Evolutionary conservation across 2,888 invertebrate species (phyloP).

Genomic region (Anoncus sp.): DNA sequence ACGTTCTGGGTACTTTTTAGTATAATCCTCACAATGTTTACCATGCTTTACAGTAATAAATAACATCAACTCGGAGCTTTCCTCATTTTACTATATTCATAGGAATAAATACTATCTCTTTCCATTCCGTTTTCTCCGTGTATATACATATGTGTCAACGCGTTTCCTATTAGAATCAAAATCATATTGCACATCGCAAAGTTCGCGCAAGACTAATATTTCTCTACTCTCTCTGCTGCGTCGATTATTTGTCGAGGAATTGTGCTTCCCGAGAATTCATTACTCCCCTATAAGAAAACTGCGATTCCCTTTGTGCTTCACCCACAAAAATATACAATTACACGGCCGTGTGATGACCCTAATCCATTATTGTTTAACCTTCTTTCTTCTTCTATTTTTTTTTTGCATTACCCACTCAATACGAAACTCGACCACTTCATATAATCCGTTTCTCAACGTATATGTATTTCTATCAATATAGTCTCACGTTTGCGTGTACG

Average conservation of each 20-base stretch:
- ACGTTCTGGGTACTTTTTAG: no score
- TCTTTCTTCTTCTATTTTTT: background rate
- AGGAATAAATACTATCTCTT: no score
- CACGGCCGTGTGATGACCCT: slow-evolving; percentile 28
- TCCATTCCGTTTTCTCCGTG: no score
- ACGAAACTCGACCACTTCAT: no score
- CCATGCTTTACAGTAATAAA: no score
- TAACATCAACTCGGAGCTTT: no score
- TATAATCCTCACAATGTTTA: no score
- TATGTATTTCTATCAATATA: slow-evolving; percentile 16
- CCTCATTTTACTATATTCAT: no score
- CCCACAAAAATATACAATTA: slow-evolving; percentile 20
- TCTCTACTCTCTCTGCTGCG: background rate
- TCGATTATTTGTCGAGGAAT: background rate
- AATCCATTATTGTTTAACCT: slow-evolving; percentile 33
- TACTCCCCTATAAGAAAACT: background rate
- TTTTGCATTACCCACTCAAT: slow-evolving; percentile 2
- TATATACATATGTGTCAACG: no score
- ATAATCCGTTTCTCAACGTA: background rate
- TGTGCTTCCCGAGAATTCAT: background rate
- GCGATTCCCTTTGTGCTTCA: slow-evolving; percentile 11
- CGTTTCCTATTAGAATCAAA: background rate
- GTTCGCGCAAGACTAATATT: background rate
- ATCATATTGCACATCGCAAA: background rate
- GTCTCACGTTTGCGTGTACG: slow-evolving; percentile 31